A percentile compares a stretch with the other conserved stretches of the same genome.
phyloP scores from a whole-genome alignment of 2,113 vertebrate species.

The Gracilinanus agilis region DNA sequence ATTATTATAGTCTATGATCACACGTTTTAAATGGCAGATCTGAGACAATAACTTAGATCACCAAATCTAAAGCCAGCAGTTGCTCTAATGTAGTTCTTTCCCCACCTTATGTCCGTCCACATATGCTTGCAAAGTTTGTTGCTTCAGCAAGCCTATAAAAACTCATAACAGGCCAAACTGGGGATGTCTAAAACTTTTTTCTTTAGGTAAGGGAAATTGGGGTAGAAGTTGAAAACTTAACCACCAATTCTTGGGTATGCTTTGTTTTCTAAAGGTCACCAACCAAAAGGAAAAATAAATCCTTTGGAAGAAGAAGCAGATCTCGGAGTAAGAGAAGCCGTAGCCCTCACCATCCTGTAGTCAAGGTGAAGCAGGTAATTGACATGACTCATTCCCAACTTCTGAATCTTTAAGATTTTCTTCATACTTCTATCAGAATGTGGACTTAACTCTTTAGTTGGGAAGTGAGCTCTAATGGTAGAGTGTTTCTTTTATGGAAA shows the following conservation, averaged over 20 bases:
- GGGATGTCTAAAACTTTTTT: constrained; percentile 20
- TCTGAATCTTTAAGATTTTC: neutral
- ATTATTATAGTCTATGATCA: neutral
- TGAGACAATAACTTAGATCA: neutral
- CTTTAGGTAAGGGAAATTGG: constrained; percentile 47
- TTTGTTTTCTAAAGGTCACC: constrained; percentile 87
- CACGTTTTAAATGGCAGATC: neutral
- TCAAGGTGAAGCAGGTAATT: constrained; percentile 92
- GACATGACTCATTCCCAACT: neutral
- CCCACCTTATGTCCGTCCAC: neutral
- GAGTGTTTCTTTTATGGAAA: neutral
- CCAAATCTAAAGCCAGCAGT: neutral
- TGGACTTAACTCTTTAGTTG: neutral
- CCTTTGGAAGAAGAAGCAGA: constrained; percentile 87
- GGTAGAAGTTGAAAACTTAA: constrained; percentile 18
- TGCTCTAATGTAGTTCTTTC: neutral
- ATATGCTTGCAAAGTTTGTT: neutral
- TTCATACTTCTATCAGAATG: neutral
- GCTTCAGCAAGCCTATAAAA: neutral
- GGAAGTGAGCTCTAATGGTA: neutral
- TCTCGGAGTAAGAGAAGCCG: constrained; percentile 89
- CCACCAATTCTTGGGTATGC: constrained; percentile 41
- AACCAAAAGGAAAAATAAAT: constrained; percentile 85
- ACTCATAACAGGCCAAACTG: neutral
- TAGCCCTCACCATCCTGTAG: constrained; percentile 86